Base-by-base conservation (phyloP, 2,888 invertebrate genomes). In the Belgica antarctica region DNA sequence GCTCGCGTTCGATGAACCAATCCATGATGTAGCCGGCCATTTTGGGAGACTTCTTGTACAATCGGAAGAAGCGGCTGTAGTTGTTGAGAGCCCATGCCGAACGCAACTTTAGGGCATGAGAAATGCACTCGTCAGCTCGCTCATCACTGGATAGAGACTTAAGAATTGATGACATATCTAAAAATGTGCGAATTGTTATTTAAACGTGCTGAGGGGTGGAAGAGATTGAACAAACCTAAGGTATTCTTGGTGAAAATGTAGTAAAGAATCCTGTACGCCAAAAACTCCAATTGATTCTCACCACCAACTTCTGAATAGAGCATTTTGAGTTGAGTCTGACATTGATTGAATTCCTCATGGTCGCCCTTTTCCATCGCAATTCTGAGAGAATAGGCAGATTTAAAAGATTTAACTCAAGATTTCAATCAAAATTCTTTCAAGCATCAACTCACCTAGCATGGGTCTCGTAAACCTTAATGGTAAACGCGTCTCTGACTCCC, bases 311-410 rank as follows among this genome's bases (percentile, higher is more conserved):
- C 93, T 73, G 86, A 81, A 79, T 99, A 99, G 31, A 99, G 84
- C 86, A 94, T 91, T 83, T 94, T 94, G 69, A 99, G 83, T 82
- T 99, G 99, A 12, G 96, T 96, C 82, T 99, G 99, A 78, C 99
- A 99, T 80, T 99, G 98, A 83, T 99, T 99, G 78, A 98, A 99
- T 79, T 99, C 99, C 78, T 96, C 97, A 79, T 96, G 96, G 78
- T 99, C 99, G 68, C 95, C 94, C 82, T 93, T 96, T 80, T 99
- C 98, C 79, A 99, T 84, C 63, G 98, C 97, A 76, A 99, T 94
- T 70, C 97, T 85, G 2, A 27, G 15, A 31, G 31, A 7, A 31
- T 28, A 10, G 28, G 2, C n/a, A 22, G n/a, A 47, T 15, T 12
- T 8, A 47, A 47, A 15, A 47, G n/a, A 31, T 7, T 31, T 31